Percentiles rank a stretch among this genome's conserved stretches.
Conservation (phyloP, 2,797 vertebrate species). For the Sebastes taczanowskii region DNA sequence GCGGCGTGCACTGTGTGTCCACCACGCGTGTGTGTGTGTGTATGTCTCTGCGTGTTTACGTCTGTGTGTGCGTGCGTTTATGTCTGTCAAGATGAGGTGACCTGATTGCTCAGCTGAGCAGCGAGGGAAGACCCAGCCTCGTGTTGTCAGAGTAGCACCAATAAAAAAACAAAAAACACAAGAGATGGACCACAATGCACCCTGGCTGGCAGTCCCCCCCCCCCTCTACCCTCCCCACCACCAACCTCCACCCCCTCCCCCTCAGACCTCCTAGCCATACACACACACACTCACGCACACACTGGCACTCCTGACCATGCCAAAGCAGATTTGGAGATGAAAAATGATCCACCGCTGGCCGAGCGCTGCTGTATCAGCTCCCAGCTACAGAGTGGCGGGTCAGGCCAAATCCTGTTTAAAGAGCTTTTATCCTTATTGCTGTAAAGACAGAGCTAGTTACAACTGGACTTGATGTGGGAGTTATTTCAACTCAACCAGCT, state of each 20-base stretch:
- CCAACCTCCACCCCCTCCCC: slow-evolving; percentile 32
- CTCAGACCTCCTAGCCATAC: not conserved
- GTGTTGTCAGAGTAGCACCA: slow-evolving; percentile 68
- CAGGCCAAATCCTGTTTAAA: slow-evolving; percentile 71
- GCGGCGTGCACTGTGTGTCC: slow-evolving; percentile 65
- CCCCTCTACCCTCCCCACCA: slow-evolving; percentile 9
- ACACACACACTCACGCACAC: slow-evolving; percentile 8
- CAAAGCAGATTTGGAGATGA: slow-evolving; percentile 80
- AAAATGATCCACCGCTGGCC: slow-evolving; percentile 76
- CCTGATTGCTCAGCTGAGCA: slow-evolving; percentile 89
- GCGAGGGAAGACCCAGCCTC: slow-evolving; percentile 79
- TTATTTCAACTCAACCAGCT: slow-evolving; percentile 14
- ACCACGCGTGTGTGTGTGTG: slow-evolving; percentile 44
- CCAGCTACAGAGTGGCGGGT: slow-evolving; percentile 66
- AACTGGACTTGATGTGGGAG: slow-evolving; percentile 32
- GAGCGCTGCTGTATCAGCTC: slow-evolving; percentile 68
- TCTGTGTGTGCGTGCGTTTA: slow-evolving; percentile 55
- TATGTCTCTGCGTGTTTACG: slow-evolving; percentile 49
- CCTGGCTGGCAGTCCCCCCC: slow-evolving; percentile 37
- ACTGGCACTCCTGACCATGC: slow-evolving; percentile 58
- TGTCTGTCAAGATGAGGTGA: slow-evolving; percentile 81
- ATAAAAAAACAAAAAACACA: slow-evolving; percentile 28
- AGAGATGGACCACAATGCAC: slow-evolving; percentile 61
- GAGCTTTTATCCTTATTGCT: slow-evolving; percentile 63
- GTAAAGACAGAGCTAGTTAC: slow-evolving; percentile 48